Conservation (phyloP, 1,140 invertebrate species). For the Tetramorium simillimum region DNA sequence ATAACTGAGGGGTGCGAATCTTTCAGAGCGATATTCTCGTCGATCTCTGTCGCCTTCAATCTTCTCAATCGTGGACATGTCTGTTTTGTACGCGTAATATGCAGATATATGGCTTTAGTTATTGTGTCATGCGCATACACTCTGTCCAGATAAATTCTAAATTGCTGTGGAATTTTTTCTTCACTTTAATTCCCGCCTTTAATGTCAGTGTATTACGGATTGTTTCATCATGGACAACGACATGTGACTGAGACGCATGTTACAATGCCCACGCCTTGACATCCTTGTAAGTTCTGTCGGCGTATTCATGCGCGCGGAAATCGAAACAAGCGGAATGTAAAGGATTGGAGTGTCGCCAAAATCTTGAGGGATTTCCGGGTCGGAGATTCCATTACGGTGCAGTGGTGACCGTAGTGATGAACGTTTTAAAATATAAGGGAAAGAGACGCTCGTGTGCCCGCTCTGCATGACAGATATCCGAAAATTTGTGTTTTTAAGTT, state of each 20-base stretch:
- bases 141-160: background rate
- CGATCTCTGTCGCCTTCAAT: background rate
- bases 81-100: background rate
- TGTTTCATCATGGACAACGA: background rate
- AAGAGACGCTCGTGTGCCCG: background rate
- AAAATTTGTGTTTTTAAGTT: conserved; percentile 60
- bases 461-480: background rate
- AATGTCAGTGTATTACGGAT: background rate
- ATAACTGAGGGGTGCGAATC: background rate
- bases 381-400: conserved; percentile 50
- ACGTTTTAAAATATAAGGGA: background rate
- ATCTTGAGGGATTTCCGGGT: conserved; percentile 7
- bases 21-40: background rate
- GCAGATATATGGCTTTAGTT: background rate
- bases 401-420: conserved; percentile 42
- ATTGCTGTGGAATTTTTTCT: too few relatives aligned
- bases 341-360: conserved; percentile 53
- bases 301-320: background rate
- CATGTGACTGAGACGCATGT: background rate
- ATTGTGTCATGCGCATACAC: background rate
- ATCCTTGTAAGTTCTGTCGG: background rate
- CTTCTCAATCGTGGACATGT: background rate
- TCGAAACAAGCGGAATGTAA: conserved; percentile 35
- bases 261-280: conserved; percentile 23
- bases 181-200: background rate